phyloP scores from a whole-genome alignment of 1,140 invertebrate species.

The Lordiphosa mommai region DNA sequence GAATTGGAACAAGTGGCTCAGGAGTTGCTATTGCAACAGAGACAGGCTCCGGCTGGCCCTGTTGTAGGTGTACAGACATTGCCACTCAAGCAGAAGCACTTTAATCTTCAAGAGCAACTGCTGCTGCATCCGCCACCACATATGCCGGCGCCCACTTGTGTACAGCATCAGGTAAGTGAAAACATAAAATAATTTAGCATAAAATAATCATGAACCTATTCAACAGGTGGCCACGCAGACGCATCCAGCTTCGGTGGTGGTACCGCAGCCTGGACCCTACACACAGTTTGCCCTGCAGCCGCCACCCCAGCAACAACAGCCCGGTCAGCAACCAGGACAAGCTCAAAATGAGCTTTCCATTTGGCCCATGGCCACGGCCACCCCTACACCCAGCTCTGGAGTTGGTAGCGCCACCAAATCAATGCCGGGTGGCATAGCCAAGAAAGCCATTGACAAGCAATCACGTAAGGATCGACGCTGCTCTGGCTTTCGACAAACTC shows the following conservation, averaged over 20 bases:
- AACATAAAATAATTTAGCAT: no score
- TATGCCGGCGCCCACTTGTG: constrained; percentile 63
- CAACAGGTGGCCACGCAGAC: constrained; percentile 83
- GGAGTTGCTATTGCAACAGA: constrained; percentile 70
- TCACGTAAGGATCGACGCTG: constrained; percentile 76
- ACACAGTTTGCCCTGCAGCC: constrained; percentile 52
- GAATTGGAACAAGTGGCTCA: constrained; percentile 76
- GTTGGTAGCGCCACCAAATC: constrained; percentile 50
- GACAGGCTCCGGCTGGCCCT: constrained; percentile 55
- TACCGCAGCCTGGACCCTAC: constrained; percentile 50
- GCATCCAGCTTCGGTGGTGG: constrained; percentile 77
- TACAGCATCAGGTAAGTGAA: constrained; percentile 67
- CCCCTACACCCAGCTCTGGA: constrained; percentile 22
- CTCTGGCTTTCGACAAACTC: constrained; percentile 77
- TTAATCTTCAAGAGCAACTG: constrained; percentile 72
- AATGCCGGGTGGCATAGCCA: constrained; percentile 79
- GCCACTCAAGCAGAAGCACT: constrained; percentile 75
- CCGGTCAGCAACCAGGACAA: constrained; percentile 37
- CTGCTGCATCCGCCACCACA: constrained; percentile 71
- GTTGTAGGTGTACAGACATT: constrained; percentile 53
- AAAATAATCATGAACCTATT: background rate
- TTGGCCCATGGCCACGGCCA: constrained; percentile 79
- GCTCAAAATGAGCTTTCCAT: constrained; percentile 68
- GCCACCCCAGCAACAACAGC: constrained; percentile 30
- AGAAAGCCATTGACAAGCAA: constrained; percentile 76